Percentiles rank a stretch among this genome's conserved stretches.
These are phyloP conservation scores for Podocnemis expansa DNA, from an alignment of 2,113 vertebrate genomes.

Conservation along the genomic window DNA sequence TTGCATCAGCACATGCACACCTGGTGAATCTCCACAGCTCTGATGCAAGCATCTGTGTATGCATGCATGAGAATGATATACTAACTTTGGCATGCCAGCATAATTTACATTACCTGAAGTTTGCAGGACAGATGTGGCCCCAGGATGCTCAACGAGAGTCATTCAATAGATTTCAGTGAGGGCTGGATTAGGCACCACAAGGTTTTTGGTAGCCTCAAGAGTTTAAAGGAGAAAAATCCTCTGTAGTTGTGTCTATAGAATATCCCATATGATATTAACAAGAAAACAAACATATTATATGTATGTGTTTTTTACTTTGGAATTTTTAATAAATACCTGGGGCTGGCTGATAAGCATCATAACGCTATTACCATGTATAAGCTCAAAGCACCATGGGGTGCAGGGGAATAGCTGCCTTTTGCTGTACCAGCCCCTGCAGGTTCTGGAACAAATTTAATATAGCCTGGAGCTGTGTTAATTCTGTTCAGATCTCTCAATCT, in stretches of 20 bases:
- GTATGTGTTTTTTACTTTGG: neutral
- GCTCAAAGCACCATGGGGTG: neutral
- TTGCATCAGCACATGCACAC: too few relatives aligned
- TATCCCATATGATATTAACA: neutral
- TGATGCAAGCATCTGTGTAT: neutral
- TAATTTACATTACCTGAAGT: neutral
- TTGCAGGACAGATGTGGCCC: accelerated
- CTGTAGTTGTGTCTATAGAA: neutral
- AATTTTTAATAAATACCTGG: neutral
- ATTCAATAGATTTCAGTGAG: neutral
- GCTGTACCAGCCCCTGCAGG: neutral
- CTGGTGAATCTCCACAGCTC: too few relatives aligned
- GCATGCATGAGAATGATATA: neutral
- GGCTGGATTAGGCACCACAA: neutral
- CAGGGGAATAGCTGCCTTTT: neutral
- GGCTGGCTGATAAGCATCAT: neutral
- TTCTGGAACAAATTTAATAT: neutral
- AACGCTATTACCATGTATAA: neutral
- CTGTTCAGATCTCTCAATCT: neutral
- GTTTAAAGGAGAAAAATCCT: neutral
- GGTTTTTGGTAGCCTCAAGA: neutral
- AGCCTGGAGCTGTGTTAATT: neutral
- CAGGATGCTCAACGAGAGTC: accelerated
- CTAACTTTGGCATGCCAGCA: neutral
- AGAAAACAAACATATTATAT: neutral